Conservation (phyloP, 2,888 invertebrate genomes). For the Sclerodermus sp. region DNA sequence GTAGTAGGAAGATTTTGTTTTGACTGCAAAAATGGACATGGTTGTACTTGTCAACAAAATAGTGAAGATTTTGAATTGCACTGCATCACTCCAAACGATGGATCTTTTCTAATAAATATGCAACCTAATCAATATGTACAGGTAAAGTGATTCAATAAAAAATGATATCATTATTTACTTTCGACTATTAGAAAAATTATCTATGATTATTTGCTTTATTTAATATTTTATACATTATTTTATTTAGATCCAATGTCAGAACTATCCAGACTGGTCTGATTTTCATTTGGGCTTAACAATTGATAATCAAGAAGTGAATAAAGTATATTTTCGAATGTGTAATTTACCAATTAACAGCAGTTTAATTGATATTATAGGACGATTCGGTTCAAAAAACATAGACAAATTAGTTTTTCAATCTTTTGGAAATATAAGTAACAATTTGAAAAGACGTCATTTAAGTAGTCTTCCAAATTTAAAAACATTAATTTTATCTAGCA, state of each 20-base stretch:
- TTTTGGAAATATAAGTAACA: constrained; percentile 10
- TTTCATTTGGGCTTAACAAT: constrained; percentile 23
- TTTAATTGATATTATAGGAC: too few species aligned
- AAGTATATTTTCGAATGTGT: constrained; percentile 31
- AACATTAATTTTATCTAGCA: constrained; percentile 64
- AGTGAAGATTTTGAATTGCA: constrained; percentile 23
- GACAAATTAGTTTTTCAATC: constrained; percentile 29
- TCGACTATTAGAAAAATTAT: background rate
- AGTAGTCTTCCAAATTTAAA: constrained; percentile 61
- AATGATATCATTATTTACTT: background rate
- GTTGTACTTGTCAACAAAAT: constrained; percentile 16
- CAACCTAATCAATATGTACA: constrained; percentile 18
- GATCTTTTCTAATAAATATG: constrained; percentile 27
- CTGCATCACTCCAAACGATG: constrained; percentile 20
- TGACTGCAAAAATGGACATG: background rate
- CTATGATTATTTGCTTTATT: background rate
- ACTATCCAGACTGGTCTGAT: constrained; percentile 28
- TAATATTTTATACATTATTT: background rate
- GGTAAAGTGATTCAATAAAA: constrained; percentile 10
- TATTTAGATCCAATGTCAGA: constrained; percentile 23
- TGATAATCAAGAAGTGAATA: constrained; percentile 3
- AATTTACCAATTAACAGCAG: too few species aligned
- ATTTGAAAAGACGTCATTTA: constrained; percentile 63
- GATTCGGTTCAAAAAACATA: constrained; percentile 7
- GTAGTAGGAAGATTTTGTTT: constrained; percentile 3